Evolutionary conservation across 2,797 vertebrate species (phyloP).

Genomic region (Tauraco hartlaubi): DNA sequence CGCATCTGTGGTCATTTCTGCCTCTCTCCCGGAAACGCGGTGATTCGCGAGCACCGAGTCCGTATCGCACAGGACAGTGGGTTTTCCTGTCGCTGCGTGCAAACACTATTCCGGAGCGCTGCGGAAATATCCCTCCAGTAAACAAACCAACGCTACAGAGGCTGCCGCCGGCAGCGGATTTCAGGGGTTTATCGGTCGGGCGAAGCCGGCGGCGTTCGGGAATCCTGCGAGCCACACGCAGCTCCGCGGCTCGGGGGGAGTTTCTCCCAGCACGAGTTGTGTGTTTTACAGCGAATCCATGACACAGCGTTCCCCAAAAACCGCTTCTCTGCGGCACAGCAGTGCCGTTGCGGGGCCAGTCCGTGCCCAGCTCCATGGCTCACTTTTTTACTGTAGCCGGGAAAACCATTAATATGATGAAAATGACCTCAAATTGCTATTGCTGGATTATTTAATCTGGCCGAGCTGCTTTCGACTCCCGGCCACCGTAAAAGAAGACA

Average conservation of each 20-base stretch:
- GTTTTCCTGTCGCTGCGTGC: fast-evolving
- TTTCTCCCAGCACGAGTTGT: background rate
- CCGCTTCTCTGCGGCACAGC: background rate
- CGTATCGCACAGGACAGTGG: fast-evolving
- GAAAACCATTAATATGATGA: background rate
- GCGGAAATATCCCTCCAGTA: background rate
- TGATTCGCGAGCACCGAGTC: fast-evolving
- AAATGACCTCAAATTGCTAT: constrained; percentile 9
- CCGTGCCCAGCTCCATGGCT: background rate
- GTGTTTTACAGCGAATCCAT: background rate
- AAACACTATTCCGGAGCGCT: background rate
- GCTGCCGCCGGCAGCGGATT: background rate
- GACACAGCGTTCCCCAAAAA: background rate
- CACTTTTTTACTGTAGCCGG: background rate
- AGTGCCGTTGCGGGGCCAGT: fast-evolving
- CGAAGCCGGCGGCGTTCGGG: background rate
- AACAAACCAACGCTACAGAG: fast-evolving
- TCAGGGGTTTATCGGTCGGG: background rate
- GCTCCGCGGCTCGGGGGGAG: background rate
- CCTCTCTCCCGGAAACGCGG: background rate
- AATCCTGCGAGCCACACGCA: background rate
- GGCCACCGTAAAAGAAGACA: constrained; percentile 37
- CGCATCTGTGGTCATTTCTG: fast-evolving
- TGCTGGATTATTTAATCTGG: constrained; percentile 27
- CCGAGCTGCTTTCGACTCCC: background rate